Base-by-base conservation (phyloP, 1,140 invertebrate species). In the Orussus abietinus region DNA sequence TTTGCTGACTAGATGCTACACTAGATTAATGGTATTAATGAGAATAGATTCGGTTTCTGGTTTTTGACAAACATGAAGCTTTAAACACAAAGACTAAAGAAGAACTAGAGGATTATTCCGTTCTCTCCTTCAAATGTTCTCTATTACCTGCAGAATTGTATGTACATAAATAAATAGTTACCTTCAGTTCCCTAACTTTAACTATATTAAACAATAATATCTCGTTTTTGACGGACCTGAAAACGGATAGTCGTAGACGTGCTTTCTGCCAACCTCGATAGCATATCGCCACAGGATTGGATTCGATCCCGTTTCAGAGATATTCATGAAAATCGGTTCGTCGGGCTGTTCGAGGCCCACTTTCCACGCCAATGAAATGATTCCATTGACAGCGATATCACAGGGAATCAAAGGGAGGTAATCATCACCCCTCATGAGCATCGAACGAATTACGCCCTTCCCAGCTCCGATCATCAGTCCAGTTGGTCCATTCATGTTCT, bases 401-500 rank as follows among this genome's bases (percentile, higher is more conserved):
- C 85, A 82, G 0, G 84, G 78, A 49, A 91, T 72, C 51, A 88
- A 66, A 72, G 90, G 66, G 39, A 79, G 56, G 55, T 59, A 6
- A 58, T 75, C 32, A 66, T 67, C 33, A 42, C 45, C 66, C 55
- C 80, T 65, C 12, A 74, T 66, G 5, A 82, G 78, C 80, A 92
- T 85, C 1, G 82, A 78, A 3, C 81, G 75, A 9, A 92, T 75
- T 0, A 91, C 75, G 43, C 91, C 92, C 69, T 91, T 92, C 31
- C 88, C 88, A 42, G 81, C 84, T 0, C 80, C 86, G 19, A 86
- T 77, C 49, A 89, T 70, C 2, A 89, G 55, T 3, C 86, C 92
- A 30, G 91, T 93, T 1, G 92, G 90, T 19, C 93, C 93, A 65
- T 96, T 96, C 34, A 92, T 76, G 51, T 94, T 96, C 62, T 97